A percentile compares a stretch with the other conserved stretches of the same genome.
phyloP scores from a whole-genome alignment of 30 jellyfish, hydroid and myxozoan genomes.

The Pelagia noctiluca region DNA sequence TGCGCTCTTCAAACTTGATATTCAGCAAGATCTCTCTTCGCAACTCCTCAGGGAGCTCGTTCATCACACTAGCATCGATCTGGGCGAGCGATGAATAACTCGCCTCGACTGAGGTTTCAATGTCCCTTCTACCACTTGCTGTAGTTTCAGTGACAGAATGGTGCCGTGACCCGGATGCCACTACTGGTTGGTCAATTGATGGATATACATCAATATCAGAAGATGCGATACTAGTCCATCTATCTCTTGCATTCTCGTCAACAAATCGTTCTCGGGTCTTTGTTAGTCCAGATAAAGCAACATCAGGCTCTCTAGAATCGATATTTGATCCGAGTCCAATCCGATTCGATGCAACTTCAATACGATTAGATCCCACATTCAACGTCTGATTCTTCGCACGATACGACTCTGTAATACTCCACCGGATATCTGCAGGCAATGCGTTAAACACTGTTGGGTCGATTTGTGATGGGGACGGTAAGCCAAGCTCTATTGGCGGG shows the following conservation, averaged over 20 bases:
- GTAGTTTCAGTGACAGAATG: neutral
- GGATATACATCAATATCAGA: neutral
- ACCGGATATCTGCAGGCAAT: conserved; percentile 73
- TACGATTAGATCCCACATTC: neutral
- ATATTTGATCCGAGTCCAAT: neutral
- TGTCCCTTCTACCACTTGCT: neutral
- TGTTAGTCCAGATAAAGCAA: neutral
- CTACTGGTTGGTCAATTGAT: neutral
- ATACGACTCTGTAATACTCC: conserved; percentile 38
- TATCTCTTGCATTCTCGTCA: neutral
- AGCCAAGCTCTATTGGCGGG: conserved; percentile 1
- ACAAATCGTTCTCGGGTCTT: neutral
- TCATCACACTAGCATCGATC: conserved; percentile 75
- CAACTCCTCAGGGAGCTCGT: conserved; percentile 70
- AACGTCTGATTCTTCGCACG: conserved; percentile 41
- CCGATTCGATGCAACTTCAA: neutral
- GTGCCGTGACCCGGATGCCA: neutral
- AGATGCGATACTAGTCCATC: neutral
- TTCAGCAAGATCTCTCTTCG: conserved; percentile 57
- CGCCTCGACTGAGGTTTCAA: neutral
- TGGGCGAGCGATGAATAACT: conserved; percentile 57
- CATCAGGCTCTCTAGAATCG: neutral
- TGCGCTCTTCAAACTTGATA: conserved; percentile 16
- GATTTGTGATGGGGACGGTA: conserved; percentile 80
- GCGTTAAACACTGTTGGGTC: conserved; percentile 73